Percentiles rank a stretch among this genome's conserved stretches.
Evolutionary conservation across 92 coral and sea anemone genomes (phyloP).

Genomic region (Plumapathes pennacea): DNA sequence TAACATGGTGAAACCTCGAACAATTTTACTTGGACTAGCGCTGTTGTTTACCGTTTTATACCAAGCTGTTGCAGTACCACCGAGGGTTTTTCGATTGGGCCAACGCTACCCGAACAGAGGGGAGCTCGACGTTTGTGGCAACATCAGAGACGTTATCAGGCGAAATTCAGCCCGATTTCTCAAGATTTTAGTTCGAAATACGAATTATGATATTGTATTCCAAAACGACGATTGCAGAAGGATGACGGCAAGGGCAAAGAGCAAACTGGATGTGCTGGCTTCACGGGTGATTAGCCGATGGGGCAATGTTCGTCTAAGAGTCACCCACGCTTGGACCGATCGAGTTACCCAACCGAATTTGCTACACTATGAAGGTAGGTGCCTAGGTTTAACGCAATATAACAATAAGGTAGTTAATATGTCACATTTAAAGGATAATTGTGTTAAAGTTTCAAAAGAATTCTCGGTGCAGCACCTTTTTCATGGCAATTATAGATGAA

Average conservation of each 20-base stretch:
- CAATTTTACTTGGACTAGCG: too few relatives aligned
- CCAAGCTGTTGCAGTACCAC: too few relatives aligned
- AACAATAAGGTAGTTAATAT: too few relatives aligned
- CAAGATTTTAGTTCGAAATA: conserved; percentile 82
- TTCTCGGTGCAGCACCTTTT: too few relatives aligned
- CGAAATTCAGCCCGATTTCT: conserved; percentile 85
- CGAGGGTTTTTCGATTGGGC: conserved; percentile 8
- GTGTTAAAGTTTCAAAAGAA: neutral
- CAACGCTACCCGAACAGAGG: conserved; percentile 57
- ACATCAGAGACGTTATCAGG: conserved; percentile 78
- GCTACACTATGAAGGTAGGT: conserved; percentile 93
- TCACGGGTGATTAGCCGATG: conserved; percentile 63
- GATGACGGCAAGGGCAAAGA: conserved; percentile 89
- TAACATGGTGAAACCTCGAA: too few relatives aligned
- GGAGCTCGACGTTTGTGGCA: conserved; percentile 79
- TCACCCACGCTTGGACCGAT: conserved; percentile 88
- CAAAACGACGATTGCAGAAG: conserved; percentile 77
- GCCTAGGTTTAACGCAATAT: neutral
- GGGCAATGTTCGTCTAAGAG: conserved; percentile 52
- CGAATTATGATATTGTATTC: conserved; percentile 61
- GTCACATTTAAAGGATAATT: neutral
- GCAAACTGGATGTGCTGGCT: conserved; percentile 85
- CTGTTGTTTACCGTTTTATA: too few relatives aligned
- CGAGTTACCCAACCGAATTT: conserved; percentile 55
- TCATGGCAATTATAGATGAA: too few relatives aligned